These are phyloP conservation scores for Uloborus diversus DNA, from an alignment of 1,140 invertebrate genomes.

Conservation along the genomic window DNA sequence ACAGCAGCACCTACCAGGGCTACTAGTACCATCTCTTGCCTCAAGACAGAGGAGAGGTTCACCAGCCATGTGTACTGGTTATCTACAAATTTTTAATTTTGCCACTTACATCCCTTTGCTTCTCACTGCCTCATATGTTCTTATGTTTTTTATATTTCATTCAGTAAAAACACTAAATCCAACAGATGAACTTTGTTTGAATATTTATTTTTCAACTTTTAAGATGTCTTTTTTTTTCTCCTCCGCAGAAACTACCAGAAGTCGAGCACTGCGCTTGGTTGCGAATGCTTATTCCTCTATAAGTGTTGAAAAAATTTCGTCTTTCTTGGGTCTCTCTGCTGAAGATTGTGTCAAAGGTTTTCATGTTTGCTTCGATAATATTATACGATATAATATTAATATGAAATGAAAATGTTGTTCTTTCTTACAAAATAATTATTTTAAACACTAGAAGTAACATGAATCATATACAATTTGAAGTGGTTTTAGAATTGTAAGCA, in stretches of 20 bases:
- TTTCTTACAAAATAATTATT: neutral
- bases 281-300: constrained; percentile 84
- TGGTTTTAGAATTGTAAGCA: too few relatives aligned
- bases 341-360: constrained; percentile 68
- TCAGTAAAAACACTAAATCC: too few relatives aligned
- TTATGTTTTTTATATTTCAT: too few relatives aligned
- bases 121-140: too few relatives aligned
- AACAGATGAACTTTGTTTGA: too few relatives aligned
- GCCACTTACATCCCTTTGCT: too few relatives aligned
- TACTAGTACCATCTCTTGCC: too few relatives aligned
- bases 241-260: constrained; percentile 76
- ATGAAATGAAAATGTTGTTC: neutral
- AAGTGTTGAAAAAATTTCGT: constrained; percentile 74
- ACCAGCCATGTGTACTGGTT: too few relatives aligned
- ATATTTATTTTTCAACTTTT: too few relatives aligned
- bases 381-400: neutral
- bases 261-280: constrained; percentile 77
- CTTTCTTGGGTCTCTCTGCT: constrained; percentile 76
- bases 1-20: too few relatives aligned
- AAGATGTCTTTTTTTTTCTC: constrained; percentile 50
- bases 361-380: neutral
- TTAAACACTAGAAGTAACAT: neutral
- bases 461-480: neutral
- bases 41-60: too few relatives aligned
- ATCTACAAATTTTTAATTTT: too few relatives aligned